phyloP scores from a whole-genome alignment of 2,797 vertebrate species.

The Odontamblyopus lacepedii region DNA sequence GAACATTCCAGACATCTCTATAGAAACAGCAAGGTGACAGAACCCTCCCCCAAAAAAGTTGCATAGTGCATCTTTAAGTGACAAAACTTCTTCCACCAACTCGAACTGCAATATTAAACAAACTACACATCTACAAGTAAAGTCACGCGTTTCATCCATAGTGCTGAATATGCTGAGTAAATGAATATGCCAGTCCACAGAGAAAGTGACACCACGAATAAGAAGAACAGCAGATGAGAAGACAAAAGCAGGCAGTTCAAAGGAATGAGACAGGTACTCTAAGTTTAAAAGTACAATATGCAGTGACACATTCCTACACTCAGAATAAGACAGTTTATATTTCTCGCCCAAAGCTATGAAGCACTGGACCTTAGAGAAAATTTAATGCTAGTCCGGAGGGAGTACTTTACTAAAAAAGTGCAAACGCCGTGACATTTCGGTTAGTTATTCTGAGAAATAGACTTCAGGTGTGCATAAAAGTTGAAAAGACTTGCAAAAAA shows the following conservation, averaged over 20 bases:
- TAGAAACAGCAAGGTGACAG: too few relatives aligned
- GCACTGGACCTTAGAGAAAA: not conserved
- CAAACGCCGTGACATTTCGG: constrained; percentile 1
- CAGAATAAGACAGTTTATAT: constrained; percentile 4
- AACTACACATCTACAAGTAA: not conserved
- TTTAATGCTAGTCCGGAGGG: not conserved
- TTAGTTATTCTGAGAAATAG: constrained; percentile 5
- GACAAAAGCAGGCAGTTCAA: constrained; percentile 6
- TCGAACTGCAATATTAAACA: constrained; percentile 13
- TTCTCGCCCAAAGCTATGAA: not conserved
- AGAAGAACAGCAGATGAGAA: not conserved
- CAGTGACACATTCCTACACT: constrained; percentile 3
- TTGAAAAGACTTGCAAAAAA: not conserved
- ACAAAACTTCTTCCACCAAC: too few relatives aligned
- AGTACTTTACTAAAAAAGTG: constrained; percentile 5
- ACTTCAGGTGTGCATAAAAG: not conserved
- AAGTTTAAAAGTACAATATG: constrained; percentile 5
- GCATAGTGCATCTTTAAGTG: too few relatives aligned
- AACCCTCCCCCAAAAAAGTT: too few relatives aligned
- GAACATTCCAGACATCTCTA: too few relatives aligned
- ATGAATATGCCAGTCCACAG: not conserved
- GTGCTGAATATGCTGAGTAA: not conserved
- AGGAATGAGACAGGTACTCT: not conserved
- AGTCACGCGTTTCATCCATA: constrained; percentile 3
- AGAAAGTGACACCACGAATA: not conserved